Evolutionary conservation across 1,140 invertebrate genomes (phyloP).

Genomic region (silkworm (Bombyx mori)): DNA sequence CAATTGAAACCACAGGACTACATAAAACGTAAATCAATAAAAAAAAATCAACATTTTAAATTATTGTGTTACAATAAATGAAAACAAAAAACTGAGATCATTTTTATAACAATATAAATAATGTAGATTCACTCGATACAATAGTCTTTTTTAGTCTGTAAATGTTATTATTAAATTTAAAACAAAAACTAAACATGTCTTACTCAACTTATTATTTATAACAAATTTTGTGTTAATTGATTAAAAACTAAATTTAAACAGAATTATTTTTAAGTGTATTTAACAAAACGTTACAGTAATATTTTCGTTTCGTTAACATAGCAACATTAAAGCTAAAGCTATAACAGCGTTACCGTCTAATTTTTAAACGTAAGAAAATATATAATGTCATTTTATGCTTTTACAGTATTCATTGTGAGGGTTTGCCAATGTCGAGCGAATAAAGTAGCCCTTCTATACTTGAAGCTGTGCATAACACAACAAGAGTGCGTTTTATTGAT

Average conservation of each 20-base stretch:
- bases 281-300: constrained; percentile 20
- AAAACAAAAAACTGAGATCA: too few species aligned
- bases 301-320: constrained; percentile 27
- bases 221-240: neutral
- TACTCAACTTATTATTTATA: neutral
- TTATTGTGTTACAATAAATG: constrained; percentile 1
- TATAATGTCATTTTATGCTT: constrained; percentile 22
- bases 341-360: constrained; percentile 37
- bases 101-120: too few species aligned
- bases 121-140: too few species aligned
- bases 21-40: constrained; percentile 27
- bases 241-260: constrained; percentile 1
- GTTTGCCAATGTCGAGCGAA: constrained; percentile 65
- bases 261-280: neutral
- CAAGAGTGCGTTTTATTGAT: constrained; percentile 46
- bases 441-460: constrained; percentile 29
- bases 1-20: constrained; percentile 51
- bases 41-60: constrained; percentile 23
- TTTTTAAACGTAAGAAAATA: constrained; percentile 43
- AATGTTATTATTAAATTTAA: too few species aligned
- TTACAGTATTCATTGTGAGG: constrained; percentile 47
- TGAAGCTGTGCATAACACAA: constrained; percentile 48
- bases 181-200: too few species aligned
- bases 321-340: constrained; percentile 58
- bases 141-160: too few species aligned